A percentile compares a stretch with the other conserved stretches of the same genome.
Conservation (phyloP, 2,888 invertebrate genomes). For the Cyclophora punctaria region DNA sequence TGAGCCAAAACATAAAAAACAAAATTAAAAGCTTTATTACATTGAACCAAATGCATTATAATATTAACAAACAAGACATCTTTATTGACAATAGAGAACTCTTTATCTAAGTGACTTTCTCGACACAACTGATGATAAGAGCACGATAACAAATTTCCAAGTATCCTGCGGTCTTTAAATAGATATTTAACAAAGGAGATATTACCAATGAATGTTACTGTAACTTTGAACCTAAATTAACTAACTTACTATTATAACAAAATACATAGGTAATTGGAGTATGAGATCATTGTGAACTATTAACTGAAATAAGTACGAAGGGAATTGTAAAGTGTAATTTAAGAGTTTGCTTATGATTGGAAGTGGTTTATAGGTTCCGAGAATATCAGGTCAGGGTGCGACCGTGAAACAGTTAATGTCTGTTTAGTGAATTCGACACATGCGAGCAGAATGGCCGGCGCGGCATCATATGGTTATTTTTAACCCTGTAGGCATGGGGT, state of each 20-base stretch:
- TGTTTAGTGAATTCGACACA: conserved; percentile 74
- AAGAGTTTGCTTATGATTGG: no score
- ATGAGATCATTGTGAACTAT: no score
- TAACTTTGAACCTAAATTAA: no score
- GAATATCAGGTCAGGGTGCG: conserved; percentile 68
- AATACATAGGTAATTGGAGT: no score
- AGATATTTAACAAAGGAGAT: conserved; percentile 7
- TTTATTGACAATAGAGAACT: background rate
- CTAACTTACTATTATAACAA: no score
- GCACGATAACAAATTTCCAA: conserved; percentile 46
- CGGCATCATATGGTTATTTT: conserved; percentile 68
- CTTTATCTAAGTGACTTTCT: conserved; percentile 17
- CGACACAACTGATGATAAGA: conserved; percentile 37
- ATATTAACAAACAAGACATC: conserved; percentile 4
- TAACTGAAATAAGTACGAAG: no score
- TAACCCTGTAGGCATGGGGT: conserved; percentile 70
- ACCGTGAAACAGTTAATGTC: conserved; percentile 72
- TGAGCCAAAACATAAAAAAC: conserved; percentile 20
- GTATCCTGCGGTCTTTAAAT: conserved; percentile 34
- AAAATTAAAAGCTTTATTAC: conserved; percentile 19
- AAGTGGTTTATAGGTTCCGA: conserved; percentile 28
- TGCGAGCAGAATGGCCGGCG: conserved; percentile 70
- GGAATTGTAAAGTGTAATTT: no score
- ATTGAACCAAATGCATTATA: background rate
- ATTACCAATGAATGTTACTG: no score